phyloP scores from a whole-genome alignment of 2,888 invertebrate genomes.

The Mesorhabditis spiculigera region DNA sequence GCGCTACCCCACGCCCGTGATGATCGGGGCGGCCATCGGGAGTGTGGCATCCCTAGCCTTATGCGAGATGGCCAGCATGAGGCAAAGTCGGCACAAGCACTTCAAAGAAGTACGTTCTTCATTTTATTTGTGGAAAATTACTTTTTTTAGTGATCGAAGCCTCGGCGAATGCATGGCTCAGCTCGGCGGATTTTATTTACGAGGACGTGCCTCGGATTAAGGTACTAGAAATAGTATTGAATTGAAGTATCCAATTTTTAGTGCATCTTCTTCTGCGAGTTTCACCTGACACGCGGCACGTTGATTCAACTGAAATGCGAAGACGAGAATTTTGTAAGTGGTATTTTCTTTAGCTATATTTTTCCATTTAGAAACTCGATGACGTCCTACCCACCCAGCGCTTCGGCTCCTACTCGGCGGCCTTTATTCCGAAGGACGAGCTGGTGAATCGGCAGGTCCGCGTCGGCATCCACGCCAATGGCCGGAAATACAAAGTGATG shows the following conservation, averaged over 20 bases:
- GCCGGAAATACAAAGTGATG: conserved; percentile 45
- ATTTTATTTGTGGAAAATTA: not conserved
- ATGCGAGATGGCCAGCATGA: not conserved
- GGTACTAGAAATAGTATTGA: too few relatives aligned
- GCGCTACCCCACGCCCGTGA: conserved; percentile 37
- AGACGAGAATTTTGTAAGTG: not conserved
- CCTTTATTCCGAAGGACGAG: conserved; percentile 38
- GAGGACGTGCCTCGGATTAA: not conserved
- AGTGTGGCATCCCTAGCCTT: not conserved
- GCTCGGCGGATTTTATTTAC: too few relatives aligned
- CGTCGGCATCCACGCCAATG: conserved; percentile 28
- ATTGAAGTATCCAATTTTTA: not conserved
- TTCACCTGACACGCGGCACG: conserved; percentile 47
- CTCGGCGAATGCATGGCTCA: too few relatives aligned
- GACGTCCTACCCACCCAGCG: conserved; percentile 24
- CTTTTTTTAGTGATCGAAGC: too few relatives aligned
- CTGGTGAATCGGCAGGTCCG: conserved; percentile 40
- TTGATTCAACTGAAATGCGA: conserved; percentile 21
- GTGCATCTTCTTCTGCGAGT: conserved; percentile 50
- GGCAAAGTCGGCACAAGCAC: not conserved
- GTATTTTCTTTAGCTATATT: conserved; percentile 7
- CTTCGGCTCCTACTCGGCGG: conserved; percentile 34
- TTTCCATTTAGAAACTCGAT: conserved; percentile 20
- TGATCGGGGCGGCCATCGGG: conserved; percentile 20
- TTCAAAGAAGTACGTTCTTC: conserved; percentile 1